These are phyloP conservation scores for Dasysyrphus tricinctus DNA, from an alignment of 2,888 invertebrate species.

Conservation along the genomic window DNA sequence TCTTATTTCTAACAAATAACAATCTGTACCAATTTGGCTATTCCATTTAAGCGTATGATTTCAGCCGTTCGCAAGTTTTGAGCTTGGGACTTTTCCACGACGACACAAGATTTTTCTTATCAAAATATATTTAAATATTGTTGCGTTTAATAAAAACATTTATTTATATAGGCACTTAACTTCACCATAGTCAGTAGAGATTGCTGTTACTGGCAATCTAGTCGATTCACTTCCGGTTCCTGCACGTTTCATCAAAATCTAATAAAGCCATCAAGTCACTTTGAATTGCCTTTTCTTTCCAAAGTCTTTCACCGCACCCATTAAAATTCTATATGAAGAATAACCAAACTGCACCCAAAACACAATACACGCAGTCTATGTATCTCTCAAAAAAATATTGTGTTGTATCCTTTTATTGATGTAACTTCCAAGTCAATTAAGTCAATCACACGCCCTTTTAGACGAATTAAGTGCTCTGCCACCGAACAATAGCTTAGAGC, in stretches of 20 bases:
- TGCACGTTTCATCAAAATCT: constrained; percentile 44
- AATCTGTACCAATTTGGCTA: no score
- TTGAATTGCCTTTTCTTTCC: constrained; percentile 24
- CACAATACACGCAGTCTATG: constrained; percentile 72
- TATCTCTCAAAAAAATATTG: constrained; percentile 31
- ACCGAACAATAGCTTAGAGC: constrained; percentile 53
- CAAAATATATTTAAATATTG: neutral
- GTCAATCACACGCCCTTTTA: constrained; percentile 84
- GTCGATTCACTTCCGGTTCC: constrained; percentile 55
- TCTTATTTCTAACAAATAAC: no score
- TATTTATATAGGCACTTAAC: neutral
- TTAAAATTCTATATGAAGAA: constrained; percentile 37
- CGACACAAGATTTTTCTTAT: no score
- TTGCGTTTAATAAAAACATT: neutral
- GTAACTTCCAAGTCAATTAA: constrained; percentile 84
- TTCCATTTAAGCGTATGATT: no score
- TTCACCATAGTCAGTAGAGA: neutral
- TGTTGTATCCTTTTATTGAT: constrained; percentile 75
- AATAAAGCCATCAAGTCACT: constrained; percentile 72
- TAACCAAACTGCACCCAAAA: constrained; percentile 54
- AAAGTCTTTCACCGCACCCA: constrained; percentile 42
- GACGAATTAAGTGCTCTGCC: constrained; percentile 77
- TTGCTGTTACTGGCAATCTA: neutral
- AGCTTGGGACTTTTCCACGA: no score
- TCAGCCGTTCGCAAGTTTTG: no score